Conservation (phyloP, 2,797 vertebrate genomes). For the Xiphophorus birchmanni region DNA sequence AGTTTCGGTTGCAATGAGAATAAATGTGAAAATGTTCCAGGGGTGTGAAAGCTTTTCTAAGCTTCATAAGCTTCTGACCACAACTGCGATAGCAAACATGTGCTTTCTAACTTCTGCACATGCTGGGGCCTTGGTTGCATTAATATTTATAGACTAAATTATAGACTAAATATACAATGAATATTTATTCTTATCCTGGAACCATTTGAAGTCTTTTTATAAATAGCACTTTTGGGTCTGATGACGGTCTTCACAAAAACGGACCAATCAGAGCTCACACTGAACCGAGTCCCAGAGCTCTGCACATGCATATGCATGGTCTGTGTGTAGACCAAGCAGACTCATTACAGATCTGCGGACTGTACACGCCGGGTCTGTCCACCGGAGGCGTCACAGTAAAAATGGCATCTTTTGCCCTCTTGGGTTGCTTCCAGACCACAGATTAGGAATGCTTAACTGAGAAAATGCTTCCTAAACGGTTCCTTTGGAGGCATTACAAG, state of each 20-base stretch:
- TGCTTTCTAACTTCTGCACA: slow-evolving; percentile 13
- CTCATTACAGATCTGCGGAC: slow-evolving; percentile 34
- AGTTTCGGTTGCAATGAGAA: not conserved
- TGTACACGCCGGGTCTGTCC: not conserved
- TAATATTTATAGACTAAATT: slow-evolving; percentile 50
- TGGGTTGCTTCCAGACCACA: slow-evolving; percentile 39
- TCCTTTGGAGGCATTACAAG: slow-evolving; percentile 31
- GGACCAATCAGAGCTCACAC: slow-evolving; percentile 42
- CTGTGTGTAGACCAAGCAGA: slow-evolving; percentile 40
- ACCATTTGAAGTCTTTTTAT: slow-evolving; percentile 48
- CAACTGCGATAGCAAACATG: not conserved
- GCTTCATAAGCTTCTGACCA: not conserved
- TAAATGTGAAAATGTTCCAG: not conserved
- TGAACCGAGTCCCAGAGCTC: slow-evolving; percentile 36
- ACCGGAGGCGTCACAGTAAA: slow-evolving; percentile 12
- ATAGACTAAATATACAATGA: slow-evolving; percentile 50
- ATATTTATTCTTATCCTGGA: slow-evolving; percentile 46
- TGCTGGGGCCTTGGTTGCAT: slow-evolving; percentile 21
- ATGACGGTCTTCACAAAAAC: slow-evolving; percentile 34
- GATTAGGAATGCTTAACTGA: slow-evolving; percentile 38
- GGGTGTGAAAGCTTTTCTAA: not conserved
- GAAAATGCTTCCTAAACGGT: slow-evolving; percentile 12
- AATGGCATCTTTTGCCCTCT: slow-evolving; percentile 18
- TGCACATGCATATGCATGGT: slow-evolving; percentile 58
- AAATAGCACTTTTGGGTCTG: slow-evolving; percentile 48